A percentile compares a stretch with the other conserved stretches of the same genome.
Conservation (phyloP, 2,888 invertebrate genomes). For the Phytoseiulus persimilis region DNA sequence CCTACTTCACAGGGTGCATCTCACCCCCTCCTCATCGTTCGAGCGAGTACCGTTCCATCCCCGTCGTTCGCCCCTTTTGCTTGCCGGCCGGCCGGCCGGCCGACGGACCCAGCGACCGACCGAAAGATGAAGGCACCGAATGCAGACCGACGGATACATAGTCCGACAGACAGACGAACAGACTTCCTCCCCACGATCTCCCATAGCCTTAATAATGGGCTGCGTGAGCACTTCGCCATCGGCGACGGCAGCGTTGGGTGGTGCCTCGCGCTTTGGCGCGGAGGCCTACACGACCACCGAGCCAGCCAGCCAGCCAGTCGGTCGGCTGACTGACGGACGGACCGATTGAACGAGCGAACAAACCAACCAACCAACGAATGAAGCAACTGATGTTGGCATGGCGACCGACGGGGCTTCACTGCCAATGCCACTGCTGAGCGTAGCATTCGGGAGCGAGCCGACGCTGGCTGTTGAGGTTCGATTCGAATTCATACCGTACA, state of each 20-base stretch:
- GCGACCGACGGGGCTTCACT: not conserved
- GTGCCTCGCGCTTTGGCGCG: not conserved
- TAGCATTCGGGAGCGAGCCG: not conserved
- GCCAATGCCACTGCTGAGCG: not conserved
- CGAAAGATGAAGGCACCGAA: not conserved
- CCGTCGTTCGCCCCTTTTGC: not conserved
- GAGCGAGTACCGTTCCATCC: not conserved
- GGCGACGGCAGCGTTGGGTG: not conserved
- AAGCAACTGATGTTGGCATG: not conserved
- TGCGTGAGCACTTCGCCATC: not conserved
- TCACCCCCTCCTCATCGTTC: not conserved
- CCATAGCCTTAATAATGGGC: not conserved
- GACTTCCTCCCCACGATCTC: not conserved
- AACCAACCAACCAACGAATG: not conserved
- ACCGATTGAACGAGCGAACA: not conserved
- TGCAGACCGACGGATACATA: not conserved
- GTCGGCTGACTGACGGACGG: not conserved
- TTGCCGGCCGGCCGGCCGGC: not conserved
- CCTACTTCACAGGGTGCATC: not conserved
- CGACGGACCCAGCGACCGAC: not conserved
- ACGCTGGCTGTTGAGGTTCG: not conserved
- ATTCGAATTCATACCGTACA: not conserved
- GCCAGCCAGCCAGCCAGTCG: not conserved
- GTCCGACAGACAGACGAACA: not conserved
- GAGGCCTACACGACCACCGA: not conserved